Conservation (phyloP, 2,797 vertebrate species). For the Myotis daubentonii region DNA sequence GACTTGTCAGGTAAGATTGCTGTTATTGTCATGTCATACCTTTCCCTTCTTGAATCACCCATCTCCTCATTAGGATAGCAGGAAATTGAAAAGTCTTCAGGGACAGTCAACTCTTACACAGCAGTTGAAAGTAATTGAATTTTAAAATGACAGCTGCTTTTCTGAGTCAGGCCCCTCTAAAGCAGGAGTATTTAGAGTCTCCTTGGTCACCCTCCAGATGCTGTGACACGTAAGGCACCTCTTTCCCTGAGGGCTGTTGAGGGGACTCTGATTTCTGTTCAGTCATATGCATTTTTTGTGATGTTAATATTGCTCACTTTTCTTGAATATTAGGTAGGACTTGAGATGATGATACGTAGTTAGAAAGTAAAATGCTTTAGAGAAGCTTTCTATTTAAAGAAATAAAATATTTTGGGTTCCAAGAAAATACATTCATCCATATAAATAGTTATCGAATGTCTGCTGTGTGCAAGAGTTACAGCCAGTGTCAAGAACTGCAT, state of each 20-base stretch:
- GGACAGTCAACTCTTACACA: neutral
- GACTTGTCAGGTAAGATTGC: neutral
- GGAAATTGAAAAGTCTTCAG: neutral
- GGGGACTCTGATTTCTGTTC: constrained; percentile 32
- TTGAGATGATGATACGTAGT: constrained; percentile 47
- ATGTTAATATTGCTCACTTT: constrained; percentile 45
- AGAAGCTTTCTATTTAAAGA: constrained; percentile 60
- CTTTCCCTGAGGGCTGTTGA: neutral
- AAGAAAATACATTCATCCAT: constrained; percentile 13
- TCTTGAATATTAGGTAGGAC: constrained; percentile 33
- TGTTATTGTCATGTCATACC: neutral
- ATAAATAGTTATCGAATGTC: neutral
- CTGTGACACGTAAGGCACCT: neutral
- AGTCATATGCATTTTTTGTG: constrained; percentile 11
- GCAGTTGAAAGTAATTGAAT: constrained; percentile 24
- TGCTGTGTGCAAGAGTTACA: neutral
- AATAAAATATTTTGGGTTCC: constrained; percentile 39
- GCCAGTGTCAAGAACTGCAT: neutral
- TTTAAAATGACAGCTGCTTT: constrained; percentile 39
- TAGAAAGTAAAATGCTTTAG: constrained; percentile 54
- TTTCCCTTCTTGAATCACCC: neutral
- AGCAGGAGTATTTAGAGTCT: constrained; percentile 3
- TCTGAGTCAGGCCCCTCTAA: constrained; percentile 27
- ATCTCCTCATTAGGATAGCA: neutral
- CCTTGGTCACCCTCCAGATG: neutral